Base-by-base conservation (phyloP, 2,797 vertebrate species). In the Siniperca scherzeri region DNA sequence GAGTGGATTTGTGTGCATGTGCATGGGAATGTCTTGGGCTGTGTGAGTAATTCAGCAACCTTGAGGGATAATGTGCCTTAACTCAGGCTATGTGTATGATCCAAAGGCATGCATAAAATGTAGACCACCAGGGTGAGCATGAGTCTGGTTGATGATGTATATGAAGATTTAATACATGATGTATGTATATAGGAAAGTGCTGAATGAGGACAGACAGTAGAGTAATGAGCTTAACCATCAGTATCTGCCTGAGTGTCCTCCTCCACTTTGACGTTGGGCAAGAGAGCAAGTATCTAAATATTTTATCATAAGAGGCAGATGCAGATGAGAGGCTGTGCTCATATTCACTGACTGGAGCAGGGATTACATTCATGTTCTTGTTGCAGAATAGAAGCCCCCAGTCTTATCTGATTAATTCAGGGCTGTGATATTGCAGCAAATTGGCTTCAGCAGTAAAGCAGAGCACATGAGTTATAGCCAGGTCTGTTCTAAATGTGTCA, bases 281-380 rank as follows among this genome's bases (percentile, higher is more conserved):
- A 67, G 57, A 74, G 66, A 74, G 68, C 57, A 50, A 53, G 38
- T 66, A 64, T 77, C 50, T 89, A 82, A 92, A 90, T 92, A 88
- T 90, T 91, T 91, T 22, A 91, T 89, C 50, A 57, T 21, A 27
- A 22, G 57, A 68, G 30, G 62, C 33, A 59, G 55, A 75, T 77
- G 68, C 65, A 77, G 74, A 83, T 70, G 50, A 16, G 33, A 78
- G 53, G 55, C 70, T 50, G 52, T 46, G 33, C 55, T 71, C 25
- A 21, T 60, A n/a, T 76, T 75, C 52, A 72, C 40, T 81, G 46
- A 75, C 57, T 66, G 52, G 14, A 72, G 53, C 44, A 72, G 50
- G 33, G 60, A 77, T 78, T 30, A n/a, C 25, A n/a, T 56, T 84
- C 57, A 74, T 66, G 38, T 64, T 61, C 36, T 40, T 61, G 67